phyloP scores from a whole-genome alignment of 2,113 vertebrate genomes.

The Kryptolebias marmoratus region DNA sequence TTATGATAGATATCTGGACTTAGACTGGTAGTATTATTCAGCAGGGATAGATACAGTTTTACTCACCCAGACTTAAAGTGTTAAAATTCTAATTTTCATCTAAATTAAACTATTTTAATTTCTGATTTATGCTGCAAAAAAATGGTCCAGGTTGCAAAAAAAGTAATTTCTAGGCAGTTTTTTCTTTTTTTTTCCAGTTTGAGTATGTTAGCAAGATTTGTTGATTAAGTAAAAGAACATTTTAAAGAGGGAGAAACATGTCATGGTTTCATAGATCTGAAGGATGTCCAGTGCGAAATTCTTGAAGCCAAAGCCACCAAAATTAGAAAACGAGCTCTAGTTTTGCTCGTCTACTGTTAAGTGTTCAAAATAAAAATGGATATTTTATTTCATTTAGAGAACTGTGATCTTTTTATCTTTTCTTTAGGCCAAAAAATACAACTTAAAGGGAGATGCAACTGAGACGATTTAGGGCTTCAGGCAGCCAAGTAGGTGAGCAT shows the following conservation, averaged over 20 bases:
- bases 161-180: too few relatives aligned
- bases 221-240: too few relatives aligned
- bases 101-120: neutral
- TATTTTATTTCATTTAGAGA: neutral
- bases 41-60: neutral
- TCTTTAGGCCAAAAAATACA: constrained; percentile 2
- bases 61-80: neutral
- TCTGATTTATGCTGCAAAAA: neutral
- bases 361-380: too few relatives aligned
- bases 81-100: neutral
- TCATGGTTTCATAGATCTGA: too few relatives aligned
- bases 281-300: too few relatives aligned
- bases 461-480: constrained; percentile 15
- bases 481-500: constrained; percentile 18
- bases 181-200: too few relatives aligned
- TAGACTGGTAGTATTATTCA: neutral
- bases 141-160: too few relatives aligned
- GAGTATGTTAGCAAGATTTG: too few relatives aligned
- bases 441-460: constrained; percentile 9
- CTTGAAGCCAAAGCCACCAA: too few relatives aligned
- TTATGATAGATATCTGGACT: neutral
- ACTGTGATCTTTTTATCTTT: neutral
- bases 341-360: too few relatives aligned
- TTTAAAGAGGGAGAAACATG: too few relatives aligned
- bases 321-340: too few relatives aligned